A percentile compares a stretch with the other conserved stretches of the same genome.
These are phyloP conservation scores for Pangasius krempfi DNA, from an alignment of 2,797 vertebrate species.

Conservation along the genomic window DNA sequence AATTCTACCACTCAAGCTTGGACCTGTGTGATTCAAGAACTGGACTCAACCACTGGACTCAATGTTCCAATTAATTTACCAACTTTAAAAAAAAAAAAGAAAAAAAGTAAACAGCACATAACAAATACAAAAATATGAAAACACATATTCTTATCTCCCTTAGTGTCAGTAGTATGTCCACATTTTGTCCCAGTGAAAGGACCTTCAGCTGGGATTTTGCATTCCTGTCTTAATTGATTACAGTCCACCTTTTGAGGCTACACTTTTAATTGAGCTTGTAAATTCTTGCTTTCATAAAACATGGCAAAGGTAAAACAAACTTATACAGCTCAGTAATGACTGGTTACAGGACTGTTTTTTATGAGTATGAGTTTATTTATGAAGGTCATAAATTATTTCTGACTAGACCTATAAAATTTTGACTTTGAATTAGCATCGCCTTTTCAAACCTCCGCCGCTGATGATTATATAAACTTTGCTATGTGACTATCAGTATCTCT, in stretches of 20 bases:
- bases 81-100: neutral
- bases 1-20: neutral
- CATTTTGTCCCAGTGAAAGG: neutral
- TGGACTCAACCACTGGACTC: neutral
- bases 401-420: slow-evolving; percentile 68
- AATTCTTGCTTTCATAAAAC: slow-evolving; percentile 47
- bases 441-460: slow-evolving; percentile 51
- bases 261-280: slow-evolving; percentile 21
- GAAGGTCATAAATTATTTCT: slow-evolving; percentile 67
- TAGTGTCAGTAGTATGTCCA: neutral
- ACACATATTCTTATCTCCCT: neutral
- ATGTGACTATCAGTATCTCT: slow-evolving; percentile 13
- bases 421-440: slow-evolving; percentile 65
- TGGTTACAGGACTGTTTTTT: slow-evolving; percentile 57
- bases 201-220: neutral
- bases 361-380: slow-evolving; percentile 57
- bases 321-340: slow-evolving; percentile 54
- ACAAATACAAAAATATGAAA: neutral
- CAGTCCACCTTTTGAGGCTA: neutral
- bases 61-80: neutral
- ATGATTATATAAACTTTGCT: slow-evolving; percentile 40
- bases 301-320: slow-evolving; percentile 48
- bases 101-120: neutral
- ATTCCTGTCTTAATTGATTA: slow-evolving; percentile 24
- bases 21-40: neutral